A percentile compares a stretch with the other conserved stretches of the same genome.
Conservation (phyloP, 1,140 invertebrate genomes). For the Semibalanus balanoides region DNA sequence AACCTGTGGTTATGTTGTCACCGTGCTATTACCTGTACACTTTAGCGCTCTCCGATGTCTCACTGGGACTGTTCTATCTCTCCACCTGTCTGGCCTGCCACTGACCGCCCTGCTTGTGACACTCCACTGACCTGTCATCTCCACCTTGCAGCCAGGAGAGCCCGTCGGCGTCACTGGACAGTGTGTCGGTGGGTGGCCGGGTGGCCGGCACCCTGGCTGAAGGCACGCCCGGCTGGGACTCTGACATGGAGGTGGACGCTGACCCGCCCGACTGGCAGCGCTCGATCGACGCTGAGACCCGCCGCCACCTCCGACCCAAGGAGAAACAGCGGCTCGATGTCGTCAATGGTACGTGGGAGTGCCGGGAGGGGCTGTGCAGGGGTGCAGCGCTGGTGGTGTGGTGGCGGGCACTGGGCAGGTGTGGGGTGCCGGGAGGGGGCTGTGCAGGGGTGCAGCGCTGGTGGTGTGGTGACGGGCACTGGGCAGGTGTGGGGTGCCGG, state of each 20-base stretch:
- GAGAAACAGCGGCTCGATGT: conserved; percentile 92
- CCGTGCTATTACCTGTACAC: too few relatives aligned
- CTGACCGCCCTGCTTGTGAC: too few relatives aligned
- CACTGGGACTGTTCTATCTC: too few relatives aligned
- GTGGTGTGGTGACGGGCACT: too few relatives aligned
- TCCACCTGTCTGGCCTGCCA: too few relatives aligned
- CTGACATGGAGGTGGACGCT: conserved; percentile 63
- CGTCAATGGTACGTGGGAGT: conserved; percentile 61
- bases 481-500: not conserved
- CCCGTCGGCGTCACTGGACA: conserved; percentile 41
- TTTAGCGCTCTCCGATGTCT: too few relatives aligned
- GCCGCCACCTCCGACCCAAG: conserved; percentile 50
- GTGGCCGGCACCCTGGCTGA: conserved; percentile 22
- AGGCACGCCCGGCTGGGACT: conserved; percentile 39
- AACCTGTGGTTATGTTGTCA: too few relatives aligned
- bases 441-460: too few relatives aligned
- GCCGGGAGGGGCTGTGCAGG: too few relatives aligned
- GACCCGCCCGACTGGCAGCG: conserved; percentile 68
- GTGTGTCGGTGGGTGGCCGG: conserved; percentile 30
- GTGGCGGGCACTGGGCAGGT: too few relatives aligned
- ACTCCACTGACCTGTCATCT: too few relatives aligned
- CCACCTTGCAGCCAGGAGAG: conserved; percentile 39
- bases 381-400: too few relatives aligned
- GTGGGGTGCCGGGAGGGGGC: not conserved
- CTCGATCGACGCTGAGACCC: conserved; percentile 59